phyloP scores from a whole-genome alignment of 2,888 invertebrate species.

The Reticulitermes lucifugus region DNA sequence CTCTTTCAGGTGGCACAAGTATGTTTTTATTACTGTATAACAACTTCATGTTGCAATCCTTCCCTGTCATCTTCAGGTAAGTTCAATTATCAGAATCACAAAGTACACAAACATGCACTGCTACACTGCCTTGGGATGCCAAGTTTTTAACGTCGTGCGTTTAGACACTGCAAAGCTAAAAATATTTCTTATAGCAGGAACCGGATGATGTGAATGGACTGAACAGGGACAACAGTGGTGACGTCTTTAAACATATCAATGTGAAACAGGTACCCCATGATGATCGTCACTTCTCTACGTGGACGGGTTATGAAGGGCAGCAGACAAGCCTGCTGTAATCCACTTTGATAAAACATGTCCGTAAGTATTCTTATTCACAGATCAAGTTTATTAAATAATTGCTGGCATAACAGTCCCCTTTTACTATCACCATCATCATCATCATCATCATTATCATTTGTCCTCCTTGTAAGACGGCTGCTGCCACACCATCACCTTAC shows the following conservation, averaged over 20 bases:
- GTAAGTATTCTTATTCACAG: not conserved
- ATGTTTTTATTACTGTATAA: too few relatives aligned
- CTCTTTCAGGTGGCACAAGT: too few relatives aligned
- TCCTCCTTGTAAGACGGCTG: not conserved
- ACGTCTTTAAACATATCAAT: not conserved
- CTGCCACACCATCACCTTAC: conserved; percentile 53
- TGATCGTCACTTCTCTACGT: not conserved
- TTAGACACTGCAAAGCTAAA: too few relatives aligned
- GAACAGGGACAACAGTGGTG: not conserved
- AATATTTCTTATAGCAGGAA: not conserved
- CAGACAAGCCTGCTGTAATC: not conserved
- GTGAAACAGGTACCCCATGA: not conserved
- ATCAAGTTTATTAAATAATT: conserved; percentile 1
- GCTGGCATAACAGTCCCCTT: not conserved
- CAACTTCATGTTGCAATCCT: too few relatives aligned
- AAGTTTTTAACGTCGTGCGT: too few relatives aligned
- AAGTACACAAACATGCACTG: too few relatives aligned
- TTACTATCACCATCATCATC: not conserved
- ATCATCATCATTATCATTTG: not conserved
- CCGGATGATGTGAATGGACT: not conserved
- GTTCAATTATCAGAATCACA: too few relatives aligned
- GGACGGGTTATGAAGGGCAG: not conserved
- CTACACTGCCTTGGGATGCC: too few relatives aligned
- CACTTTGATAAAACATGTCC: not conserved
- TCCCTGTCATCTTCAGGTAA: too few relatives aligned